phyloP scores from a whole-genome alignment of 2,113 vertebrate genomes.

The Arvicanthis niloticus region DNA sequence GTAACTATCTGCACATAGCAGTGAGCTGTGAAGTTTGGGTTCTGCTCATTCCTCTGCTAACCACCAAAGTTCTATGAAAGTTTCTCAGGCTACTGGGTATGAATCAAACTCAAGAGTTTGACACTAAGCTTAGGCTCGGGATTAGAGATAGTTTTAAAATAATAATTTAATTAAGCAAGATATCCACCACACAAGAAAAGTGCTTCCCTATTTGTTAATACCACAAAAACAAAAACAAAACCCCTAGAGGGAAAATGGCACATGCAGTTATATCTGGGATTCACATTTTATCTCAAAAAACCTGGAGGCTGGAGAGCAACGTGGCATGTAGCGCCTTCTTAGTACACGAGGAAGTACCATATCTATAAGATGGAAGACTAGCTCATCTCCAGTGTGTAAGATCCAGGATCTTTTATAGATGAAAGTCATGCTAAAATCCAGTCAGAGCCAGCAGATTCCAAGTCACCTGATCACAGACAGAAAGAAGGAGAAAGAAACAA shows the following conservation, averaged over 20 bases:
- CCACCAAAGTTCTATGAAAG: slow-evolving; percentile 35
- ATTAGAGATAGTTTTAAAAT: slow-evolving; percentile 21
- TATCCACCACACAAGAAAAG: neutral
- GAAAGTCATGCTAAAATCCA: neutral
- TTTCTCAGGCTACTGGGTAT: neutral
- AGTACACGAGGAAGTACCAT: neutral
- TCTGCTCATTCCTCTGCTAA: slow-evolving; percentile 32
- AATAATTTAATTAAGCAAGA: no score
- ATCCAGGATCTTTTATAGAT: neutral
- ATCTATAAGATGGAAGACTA: slow-evolving; percentile 12
- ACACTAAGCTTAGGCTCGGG: neutral
- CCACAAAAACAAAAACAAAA: neutral
- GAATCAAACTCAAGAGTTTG: slow-evolving; percentile 43
- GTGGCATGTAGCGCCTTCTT: neutral
- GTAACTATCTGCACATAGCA: slow-evolving; percentile 30
- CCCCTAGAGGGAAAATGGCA: neutral
- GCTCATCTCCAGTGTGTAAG: neutral
- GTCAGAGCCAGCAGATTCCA: neutral
- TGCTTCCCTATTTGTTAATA: neutral
- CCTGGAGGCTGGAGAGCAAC: neutral
- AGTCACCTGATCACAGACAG: neutral
- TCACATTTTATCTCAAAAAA: slow-evolving; percentile 20
- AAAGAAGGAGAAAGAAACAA: neutral
- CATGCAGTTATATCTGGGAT: neutral
- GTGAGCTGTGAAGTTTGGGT: slow-evolving; percentile 54